Evolutionary conservation across 1,140 invertebrate genomes (phyloP).

Genomic region (Tetragonula clypearis): DNA sequence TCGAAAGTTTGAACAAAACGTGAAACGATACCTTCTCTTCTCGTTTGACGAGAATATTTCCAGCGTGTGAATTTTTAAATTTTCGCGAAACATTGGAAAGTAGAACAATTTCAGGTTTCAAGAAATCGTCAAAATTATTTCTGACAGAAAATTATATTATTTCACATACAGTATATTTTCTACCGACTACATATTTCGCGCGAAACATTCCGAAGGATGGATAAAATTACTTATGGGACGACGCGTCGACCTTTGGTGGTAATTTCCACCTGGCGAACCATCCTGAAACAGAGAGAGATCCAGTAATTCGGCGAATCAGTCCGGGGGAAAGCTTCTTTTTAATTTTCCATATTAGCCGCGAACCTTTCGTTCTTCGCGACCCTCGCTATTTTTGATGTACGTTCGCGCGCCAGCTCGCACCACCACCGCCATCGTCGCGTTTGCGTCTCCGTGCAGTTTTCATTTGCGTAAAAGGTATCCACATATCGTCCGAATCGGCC

Average conservation of each 20-base stretch:
- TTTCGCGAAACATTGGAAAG: background rate
- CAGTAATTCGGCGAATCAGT: constrained; percentile 30
- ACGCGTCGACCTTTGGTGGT: background rate
- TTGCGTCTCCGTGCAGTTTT: constrained; percentile 50
- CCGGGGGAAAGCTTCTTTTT: constrained; percentile 20
- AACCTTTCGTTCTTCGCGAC: constrained; percentile 20
- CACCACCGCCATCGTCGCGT: background rate
- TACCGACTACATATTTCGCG: too few relatives aligned
- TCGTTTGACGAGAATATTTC: background rate
- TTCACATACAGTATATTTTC: too few relatives aligned
- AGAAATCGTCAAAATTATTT: too few relatives aligned
- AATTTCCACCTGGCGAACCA: background rate
- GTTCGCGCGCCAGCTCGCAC: background rate
- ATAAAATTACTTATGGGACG: background rate
- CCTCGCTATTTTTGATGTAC: constrained; percentile 19
- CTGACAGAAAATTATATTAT: too few relatives aligned
- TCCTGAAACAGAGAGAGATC: constrained; percentile 13
- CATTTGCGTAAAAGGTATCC: constrained; percentile 67
- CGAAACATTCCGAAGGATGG: background rate
- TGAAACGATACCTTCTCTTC: background rate
- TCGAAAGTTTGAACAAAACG: background rate
- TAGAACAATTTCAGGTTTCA: too few relatives aligned
- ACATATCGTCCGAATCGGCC: constrained; percentile 47
- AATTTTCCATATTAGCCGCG: constrained; percentile 49
- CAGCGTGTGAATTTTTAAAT: background rate